Conservation (phyloP, 2,113 vertebrate genomes). For the Myiagra hebetior region DNA sequence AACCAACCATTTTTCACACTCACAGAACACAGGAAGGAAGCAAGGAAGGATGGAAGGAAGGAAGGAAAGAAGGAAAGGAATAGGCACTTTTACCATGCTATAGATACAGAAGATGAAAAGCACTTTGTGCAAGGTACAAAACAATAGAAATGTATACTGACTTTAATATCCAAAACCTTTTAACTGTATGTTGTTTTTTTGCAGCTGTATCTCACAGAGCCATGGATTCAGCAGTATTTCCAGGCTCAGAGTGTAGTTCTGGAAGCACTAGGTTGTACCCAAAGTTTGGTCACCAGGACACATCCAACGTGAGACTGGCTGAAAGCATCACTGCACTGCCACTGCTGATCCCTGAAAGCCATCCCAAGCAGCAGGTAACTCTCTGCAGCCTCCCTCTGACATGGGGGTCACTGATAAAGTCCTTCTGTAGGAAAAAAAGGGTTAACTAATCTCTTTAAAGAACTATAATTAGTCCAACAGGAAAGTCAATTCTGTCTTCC, state of each 20-base stretch:
- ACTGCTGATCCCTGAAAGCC: background rate
- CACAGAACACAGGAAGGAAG: background rate
- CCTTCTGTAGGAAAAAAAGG: background rate
- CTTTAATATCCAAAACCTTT: background rate
- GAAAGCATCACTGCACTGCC: background rate
- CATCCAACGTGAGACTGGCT: rapidly evolving
- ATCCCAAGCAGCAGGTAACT: background rate
- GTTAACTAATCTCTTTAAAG: conserved; percentile 14
- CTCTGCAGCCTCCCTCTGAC: background rate
- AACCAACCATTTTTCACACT: background rate
- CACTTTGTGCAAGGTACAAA: background rate
- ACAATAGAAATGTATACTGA: background rate
- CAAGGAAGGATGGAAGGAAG: no score
- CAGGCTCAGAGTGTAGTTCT: background rate
- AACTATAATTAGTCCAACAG: background rate
- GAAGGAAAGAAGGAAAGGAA: background rate
- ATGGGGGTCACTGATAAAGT: background rate
- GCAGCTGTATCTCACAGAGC: background rate
- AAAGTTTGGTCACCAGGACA: background rate
- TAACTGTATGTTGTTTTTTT: background rate
- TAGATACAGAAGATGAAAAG: background rate
- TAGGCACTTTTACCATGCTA: background rate
- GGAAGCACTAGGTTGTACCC: background rate
- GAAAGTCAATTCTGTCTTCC: background rate
- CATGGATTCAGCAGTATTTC: background rate